phyloP scores from a whole-genome alignment of 2,113 vertebrate genomes.

The Vimba vimba region DNA sequence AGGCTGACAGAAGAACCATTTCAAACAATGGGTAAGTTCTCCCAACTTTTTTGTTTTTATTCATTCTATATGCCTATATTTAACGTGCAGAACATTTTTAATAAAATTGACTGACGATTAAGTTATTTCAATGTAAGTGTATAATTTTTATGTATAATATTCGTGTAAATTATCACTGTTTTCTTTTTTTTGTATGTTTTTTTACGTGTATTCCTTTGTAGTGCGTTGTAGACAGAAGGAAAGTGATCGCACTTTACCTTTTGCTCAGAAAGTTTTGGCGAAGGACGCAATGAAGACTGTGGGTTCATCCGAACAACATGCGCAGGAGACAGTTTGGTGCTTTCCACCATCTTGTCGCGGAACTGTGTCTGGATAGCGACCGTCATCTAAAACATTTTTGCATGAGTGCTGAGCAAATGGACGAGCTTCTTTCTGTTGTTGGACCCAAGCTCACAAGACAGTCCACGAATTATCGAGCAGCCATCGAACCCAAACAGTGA shows the following conservation, averaged over 20 bases:
- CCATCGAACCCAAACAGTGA: no score
- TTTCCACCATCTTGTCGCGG: neutral
- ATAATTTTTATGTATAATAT: no score
- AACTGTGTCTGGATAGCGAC: neutral
- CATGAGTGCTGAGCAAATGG: neutral
- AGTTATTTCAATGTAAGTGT: no score
- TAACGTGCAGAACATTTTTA: no score
- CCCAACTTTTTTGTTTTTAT: no score
- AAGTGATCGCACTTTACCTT: neutral
- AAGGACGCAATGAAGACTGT: neutral
- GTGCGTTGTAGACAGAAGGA: neutral
- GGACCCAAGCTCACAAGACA: neutral
- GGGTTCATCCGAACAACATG: neutral
- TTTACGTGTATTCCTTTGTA: neutral
- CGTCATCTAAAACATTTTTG: neutral
- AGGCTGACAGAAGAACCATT: no score
- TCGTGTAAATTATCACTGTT: no score
- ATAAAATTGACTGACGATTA: no score
- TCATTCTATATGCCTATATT: no score
- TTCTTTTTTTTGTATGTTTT: no score
- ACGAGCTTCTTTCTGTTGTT: neutral
- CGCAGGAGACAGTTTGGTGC: neutral
- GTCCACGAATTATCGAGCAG: neutral
- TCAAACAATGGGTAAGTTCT: no score
- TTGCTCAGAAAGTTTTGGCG: neutral